These are phyloP conservation scores for Penaeus chinensis DNA, from an alignment of 1,140 invertebrate species.

Conservation along the genomic window DNA sequence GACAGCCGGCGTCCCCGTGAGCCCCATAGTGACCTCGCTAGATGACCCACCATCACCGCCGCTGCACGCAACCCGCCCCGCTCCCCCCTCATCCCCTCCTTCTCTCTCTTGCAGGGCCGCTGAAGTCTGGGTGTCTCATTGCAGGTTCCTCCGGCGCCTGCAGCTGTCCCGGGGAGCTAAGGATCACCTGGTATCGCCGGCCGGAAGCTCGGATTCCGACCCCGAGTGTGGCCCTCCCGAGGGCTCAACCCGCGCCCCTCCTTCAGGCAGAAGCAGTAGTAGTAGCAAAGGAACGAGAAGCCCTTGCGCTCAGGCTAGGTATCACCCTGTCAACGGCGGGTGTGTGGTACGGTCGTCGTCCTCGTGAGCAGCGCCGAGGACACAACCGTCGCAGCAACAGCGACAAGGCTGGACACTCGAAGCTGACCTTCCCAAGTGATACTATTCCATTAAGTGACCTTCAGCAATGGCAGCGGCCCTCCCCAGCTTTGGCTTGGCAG, in stretches of 20 bases:
- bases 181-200: conserved; percentile 52
- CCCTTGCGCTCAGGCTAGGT: background rate
- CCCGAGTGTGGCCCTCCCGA: conserved; percentile 49
- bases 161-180: conserved; percentile 41
- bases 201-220: conserved; percentile 51
- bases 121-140: conserved; percentile 43
- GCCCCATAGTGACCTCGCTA: background rate
- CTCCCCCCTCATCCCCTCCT: background rate
- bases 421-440: conserved; percentile 23
- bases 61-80: background rate
- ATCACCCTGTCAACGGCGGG: conserved; percentile 32
- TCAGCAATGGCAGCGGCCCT: conserved; percentile 16
- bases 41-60: background rate
- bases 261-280: conserved; percentile 17
- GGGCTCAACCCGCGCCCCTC: conserved; percentile 15
- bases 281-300: conserved; percentile 4
- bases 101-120: conserved; percentile 23
- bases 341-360: conserved; percentile 18
- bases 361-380: conserved; percentile 11
- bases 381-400: too few species aligned
- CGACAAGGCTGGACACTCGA: background rate
- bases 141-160: conserved; percentile 54
- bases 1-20: background rate
- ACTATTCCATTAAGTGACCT: conserved; percentile 45
- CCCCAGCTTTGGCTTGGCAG: conserved; percentile 1